Conservation (phyloP, 2,797 vertebrate species). For the Tamandua tetradactyla region DNA sequence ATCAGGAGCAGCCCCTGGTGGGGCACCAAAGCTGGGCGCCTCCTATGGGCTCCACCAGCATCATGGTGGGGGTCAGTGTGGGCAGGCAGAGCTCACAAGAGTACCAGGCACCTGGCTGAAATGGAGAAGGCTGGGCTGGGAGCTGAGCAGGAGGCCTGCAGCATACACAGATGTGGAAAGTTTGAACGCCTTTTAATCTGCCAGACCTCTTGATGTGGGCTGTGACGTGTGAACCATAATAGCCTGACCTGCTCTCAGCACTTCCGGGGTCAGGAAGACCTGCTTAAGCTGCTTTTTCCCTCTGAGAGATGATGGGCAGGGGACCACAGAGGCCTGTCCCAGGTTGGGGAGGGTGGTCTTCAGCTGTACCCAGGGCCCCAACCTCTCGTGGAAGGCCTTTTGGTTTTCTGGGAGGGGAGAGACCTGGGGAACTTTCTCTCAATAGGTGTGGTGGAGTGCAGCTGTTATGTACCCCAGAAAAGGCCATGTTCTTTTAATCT, state of each 20-base stretch:
- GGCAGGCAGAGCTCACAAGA: neutral
- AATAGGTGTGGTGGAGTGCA: no score
- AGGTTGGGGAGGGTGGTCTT: accelerated
- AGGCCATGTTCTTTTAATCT: no score
- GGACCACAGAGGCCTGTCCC: neutral
- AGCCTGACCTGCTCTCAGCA: slow-evolving; percentile 47
- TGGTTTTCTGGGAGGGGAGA: neutral
- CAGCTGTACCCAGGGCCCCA: neutral
- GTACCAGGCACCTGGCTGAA: accelerated
- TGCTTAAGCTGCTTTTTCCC: slow-evolving; percentile 60
- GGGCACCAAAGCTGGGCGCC: neutral
- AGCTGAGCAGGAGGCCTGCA: neutral
- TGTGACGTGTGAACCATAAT: slow-evolving; percentile 29
- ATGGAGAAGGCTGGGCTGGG: neutral
- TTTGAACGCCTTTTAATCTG: neutral
- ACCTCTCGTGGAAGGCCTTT: neutral
- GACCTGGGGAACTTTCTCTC: neutral
- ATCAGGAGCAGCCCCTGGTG: neutral
- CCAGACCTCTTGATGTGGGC: slow-evolving; percentile 69
- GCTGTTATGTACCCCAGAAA: no score
- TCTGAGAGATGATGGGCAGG: slow-evolving; percentile 49
- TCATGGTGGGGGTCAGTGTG: accelerated
- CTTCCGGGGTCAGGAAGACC: slow-evolving; percentile 70
- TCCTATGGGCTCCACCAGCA: accelerated
- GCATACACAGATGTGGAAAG: slow-evolving; percentile 26